phyloP scores from a whole-genome alignment of 37 sponge, comb jelly and placozoan genomes.

The Ephydatia muelleri region DNA sequence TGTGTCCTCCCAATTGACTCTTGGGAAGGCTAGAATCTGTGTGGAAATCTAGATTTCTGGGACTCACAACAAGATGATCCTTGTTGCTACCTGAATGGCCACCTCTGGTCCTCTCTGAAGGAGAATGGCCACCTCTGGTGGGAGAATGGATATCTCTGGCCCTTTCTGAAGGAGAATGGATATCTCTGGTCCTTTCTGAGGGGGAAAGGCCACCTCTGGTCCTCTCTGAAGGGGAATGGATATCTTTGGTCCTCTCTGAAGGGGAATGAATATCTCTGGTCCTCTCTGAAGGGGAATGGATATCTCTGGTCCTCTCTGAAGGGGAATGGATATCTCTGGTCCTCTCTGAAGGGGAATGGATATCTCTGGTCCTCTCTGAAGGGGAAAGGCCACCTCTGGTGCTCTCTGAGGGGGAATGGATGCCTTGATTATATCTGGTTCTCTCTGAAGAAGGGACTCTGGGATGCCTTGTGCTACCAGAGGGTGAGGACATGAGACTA shows the following conservation, averaged over 20 bases:
- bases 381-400: not conserved
- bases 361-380: not conserved
- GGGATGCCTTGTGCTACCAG: not conserved
- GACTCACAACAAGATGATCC: not conserved
- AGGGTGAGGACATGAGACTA: too few species aligned
- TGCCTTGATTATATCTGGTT: not conserved
- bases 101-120: not conserved
- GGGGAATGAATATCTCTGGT: not conserved
- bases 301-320: not conserved
- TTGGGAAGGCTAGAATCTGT: not conserved
- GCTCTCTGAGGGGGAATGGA: not conserved
- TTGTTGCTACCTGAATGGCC: not conserved
- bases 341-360: not conserved
- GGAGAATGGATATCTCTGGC: not conserved
- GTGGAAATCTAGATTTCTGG: not conserved
- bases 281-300: not conserved
- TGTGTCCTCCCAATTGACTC: not conserved
- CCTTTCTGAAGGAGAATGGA: not conserved
- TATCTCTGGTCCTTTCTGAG: not conserved
- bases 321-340: not conserved
- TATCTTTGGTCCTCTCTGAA: not conserved
- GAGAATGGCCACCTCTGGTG: not conserved
- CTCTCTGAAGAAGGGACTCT: not conserved
- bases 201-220: not conserved
- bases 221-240: not conserved